Evolutionary conservation across 2,797 vertebrate genomes (phyloP).

Genomic region (Scolopax rusticola): DNA sequence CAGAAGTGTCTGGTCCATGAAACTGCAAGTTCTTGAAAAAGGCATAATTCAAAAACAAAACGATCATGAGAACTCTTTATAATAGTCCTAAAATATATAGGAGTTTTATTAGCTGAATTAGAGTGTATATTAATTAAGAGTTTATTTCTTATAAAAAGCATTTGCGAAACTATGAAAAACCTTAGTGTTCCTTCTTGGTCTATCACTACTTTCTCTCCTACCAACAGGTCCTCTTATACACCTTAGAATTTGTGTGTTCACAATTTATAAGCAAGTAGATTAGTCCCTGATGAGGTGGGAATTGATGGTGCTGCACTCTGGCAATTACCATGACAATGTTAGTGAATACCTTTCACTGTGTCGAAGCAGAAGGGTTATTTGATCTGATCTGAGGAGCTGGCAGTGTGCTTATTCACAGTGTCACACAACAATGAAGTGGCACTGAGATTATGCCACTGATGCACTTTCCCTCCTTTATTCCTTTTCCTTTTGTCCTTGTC

Average conservation of each 20-base stretch:
- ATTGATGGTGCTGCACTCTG: background rate
- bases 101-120: background rate
- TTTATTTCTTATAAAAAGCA: background rate
- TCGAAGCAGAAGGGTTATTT: background rate
- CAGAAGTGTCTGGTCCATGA: background rate
- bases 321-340: background rate
- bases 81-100: background rate
- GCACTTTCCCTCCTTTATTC: background rate
- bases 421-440: background rate
- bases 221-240: background rate
- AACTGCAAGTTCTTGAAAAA: background rate
- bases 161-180: background rate
- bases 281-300: background rate
- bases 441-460: background rate
- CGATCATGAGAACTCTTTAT: background rate
- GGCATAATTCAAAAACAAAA: background rate
- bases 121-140: background rate
- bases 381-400: background rate
- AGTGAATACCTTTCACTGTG: background rate
- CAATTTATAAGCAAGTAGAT: background rate
- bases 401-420: background rate
- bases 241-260: background rate
- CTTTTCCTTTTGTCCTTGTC: background rate
- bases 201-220: background rate
- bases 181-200: background rate